These are phyloP conservation scores for Pachycephus smyrnensis DNA, from an alignment of 2,888 invertebrate species.

Conservation along the genomic window DNA sequence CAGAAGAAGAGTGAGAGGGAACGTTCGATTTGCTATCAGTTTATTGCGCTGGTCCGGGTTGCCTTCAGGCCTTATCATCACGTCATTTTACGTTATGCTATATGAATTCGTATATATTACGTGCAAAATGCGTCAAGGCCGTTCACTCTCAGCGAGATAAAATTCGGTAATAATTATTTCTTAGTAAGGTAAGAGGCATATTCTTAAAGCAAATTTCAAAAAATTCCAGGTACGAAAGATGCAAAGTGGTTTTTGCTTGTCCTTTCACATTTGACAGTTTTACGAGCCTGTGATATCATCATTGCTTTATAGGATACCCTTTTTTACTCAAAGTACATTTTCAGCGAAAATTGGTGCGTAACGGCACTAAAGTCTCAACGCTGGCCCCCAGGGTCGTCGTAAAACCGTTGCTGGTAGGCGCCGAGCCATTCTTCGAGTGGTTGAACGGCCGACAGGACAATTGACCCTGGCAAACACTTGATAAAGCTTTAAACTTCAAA, in stretches of 20 bases:
- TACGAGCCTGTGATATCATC: background rate
- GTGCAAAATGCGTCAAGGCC: background rate
- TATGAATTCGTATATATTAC: background rate
- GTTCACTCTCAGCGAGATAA: background rate
- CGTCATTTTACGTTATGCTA: background rate
- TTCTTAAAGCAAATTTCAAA: background rate
- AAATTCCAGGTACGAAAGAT: background rate
- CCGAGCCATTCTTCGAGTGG: background rate
- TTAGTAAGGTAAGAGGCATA: background rate
- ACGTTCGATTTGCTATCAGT: constrained; percentile 1
- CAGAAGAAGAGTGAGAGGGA: background rate
- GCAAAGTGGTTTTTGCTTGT: background rate
- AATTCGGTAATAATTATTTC: background rate
- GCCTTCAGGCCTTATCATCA: background rate
- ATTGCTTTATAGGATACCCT: background rate
- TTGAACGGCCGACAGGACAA: background rate
- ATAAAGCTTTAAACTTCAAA: constrained; percentile 11
- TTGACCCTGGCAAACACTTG: constrained; percentile 1
- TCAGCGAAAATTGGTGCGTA: constrained; percentile 6
- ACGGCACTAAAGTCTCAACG: background rate
- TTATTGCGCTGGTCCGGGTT: constrained; percentile 1
- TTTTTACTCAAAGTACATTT: background rate
- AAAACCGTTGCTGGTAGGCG: constrained; percentile 2
- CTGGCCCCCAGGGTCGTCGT: constrained; percentile 5
- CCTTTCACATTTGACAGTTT: background rate